Evolutionary conservation across 2,113 vertebrate species (phyloP).

Genomic region (Deroptyus accipitrinus): DNA sequence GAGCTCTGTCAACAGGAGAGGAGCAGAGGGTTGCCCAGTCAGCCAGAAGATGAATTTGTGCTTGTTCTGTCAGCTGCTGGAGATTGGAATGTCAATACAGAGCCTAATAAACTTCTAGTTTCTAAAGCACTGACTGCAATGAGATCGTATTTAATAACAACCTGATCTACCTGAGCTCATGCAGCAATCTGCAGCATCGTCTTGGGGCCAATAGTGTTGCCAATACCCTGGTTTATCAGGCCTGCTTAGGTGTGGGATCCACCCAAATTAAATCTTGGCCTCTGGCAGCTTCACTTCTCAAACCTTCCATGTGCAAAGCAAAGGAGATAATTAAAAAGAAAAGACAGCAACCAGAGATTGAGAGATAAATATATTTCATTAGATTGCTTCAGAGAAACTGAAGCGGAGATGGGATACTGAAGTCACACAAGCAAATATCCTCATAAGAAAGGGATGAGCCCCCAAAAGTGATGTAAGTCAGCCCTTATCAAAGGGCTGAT

Average conservation of each 20-base stretch:
- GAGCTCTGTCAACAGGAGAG: background rate
- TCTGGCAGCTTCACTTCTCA: background rate
- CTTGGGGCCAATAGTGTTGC: background rate
- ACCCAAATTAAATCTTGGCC: constrained; percentile 18
- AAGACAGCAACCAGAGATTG: background rate
- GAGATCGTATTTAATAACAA: background rate
- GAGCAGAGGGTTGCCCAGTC: constrained; percentile 27
- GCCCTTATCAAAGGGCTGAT: background rate
- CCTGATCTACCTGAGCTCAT: background rate
- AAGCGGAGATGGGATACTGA: background rate
- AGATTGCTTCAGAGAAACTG: background rate
- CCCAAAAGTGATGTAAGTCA: background rate
- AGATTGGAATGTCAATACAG: constrained; percentile 19
- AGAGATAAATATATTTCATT: background rate
- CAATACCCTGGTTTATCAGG: background rate
- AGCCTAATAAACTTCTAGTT: constrained; percentile 26
- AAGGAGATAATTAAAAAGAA: background rate
- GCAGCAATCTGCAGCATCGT: background rate
- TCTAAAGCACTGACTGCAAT: background rate
- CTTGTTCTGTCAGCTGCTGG: constrained; percentile 32
- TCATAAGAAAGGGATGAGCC: background rate
- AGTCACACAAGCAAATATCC: background rate
- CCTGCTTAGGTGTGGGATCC: background rate
- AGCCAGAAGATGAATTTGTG: constrained; percentile 34
- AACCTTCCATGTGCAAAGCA: background rate